Conservation (phyloP, 2,113 vertebrate species). For the Lepisosteus oculatus region DNA sequence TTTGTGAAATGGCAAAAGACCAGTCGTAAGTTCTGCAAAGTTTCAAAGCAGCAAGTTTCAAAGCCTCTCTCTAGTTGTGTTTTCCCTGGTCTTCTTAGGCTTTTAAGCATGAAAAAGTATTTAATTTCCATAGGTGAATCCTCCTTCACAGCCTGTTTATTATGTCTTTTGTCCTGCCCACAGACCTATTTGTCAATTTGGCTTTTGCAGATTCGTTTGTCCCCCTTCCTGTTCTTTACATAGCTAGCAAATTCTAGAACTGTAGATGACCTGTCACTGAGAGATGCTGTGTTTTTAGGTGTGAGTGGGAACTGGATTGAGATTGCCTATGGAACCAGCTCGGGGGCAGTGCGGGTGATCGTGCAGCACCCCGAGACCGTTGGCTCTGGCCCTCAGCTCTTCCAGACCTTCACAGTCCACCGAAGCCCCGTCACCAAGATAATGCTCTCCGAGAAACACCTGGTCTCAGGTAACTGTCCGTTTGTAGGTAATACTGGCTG, state of each 20-base stretch:
- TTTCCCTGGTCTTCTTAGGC: too few species aligned
- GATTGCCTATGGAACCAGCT: conserved; percentile 94
- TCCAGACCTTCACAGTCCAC: conserved; percentile 96
- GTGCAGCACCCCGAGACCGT: conserved; percentile 96
- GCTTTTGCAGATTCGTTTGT: background rate
- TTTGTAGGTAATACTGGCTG: too few species aligned
- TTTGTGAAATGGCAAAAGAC: too few species aligned
- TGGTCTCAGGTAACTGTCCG: conserved; percentile 81
- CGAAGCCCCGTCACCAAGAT: conserved; percentile 94
- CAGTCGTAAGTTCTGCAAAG: too few species aligned
- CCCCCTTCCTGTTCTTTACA: background rate
- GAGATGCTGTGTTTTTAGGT: conserved; percentile 56
- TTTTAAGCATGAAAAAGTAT: too few species aligned
- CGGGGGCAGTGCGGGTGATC: conserved; percentile 90
- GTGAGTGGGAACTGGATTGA: conserved; percentile 98
- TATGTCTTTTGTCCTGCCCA: background rate
- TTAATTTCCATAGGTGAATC: too few species aligned
- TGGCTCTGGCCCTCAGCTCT: conserved; percentile 92
- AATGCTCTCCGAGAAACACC: conserved; percentile 95
- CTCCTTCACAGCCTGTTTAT: too few species aligned
- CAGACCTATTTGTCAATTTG: background rate
- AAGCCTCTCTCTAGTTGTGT: too few species aligned
- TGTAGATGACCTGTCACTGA: background rate
- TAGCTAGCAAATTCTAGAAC: background rate
- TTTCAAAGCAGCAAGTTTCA: too few species aligned